phyloP scores from a whole-genome alignment of 2,797 vertebrate genomes.

The Lepilemur ruficaudatus region DNA sequence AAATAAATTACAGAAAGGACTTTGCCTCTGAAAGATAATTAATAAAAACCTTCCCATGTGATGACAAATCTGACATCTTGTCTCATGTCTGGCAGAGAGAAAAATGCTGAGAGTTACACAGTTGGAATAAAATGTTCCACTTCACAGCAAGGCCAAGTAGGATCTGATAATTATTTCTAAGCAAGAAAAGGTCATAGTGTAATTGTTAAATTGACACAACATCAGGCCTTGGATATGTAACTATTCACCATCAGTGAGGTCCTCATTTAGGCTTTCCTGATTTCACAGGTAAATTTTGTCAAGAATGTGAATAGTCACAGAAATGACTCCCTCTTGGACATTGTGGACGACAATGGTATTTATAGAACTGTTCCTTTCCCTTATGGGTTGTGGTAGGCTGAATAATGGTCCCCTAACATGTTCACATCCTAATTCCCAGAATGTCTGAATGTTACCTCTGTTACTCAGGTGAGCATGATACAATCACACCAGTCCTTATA shows the following conservation, averaged over 20 bases:
- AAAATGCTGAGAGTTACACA: conserved; percentile 72
- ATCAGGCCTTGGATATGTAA: conserved; percentile 30
- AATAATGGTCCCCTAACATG: not conserved
- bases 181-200: conserved; percentile 81
- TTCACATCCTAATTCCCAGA: not conserved
- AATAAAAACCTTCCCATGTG: conserved; percentile 73
- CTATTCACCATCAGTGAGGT: conserved; percentile 56
- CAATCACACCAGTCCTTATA: not conserved
- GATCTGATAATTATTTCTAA: conserved; percentile 82
- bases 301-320: conserved; percentile 30
- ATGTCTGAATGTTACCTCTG: not conserved
- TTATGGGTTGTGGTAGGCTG: not conserved
- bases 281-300: conserved; percentile 51
- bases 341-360: not conserved
- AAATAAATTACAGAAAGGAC: conserved; percentile 75
- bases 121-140: conserved; percentile 81
- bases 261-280: conserved; percentile 70
- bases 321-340: not conserved
- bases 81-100: conserved; percentile 76
- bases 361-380: not conserved
- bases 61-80: conserved; percentile 78
- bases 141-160: conserved; percentile 75
- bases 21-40: conserved; percentile 80
- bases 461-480: not conserved
- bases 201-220: conserved; percentile 72